Evolutionary conservation across 2,888 invertebrate genomes (phyloP).

Genomic region (Epirrita christyi): DNA sequence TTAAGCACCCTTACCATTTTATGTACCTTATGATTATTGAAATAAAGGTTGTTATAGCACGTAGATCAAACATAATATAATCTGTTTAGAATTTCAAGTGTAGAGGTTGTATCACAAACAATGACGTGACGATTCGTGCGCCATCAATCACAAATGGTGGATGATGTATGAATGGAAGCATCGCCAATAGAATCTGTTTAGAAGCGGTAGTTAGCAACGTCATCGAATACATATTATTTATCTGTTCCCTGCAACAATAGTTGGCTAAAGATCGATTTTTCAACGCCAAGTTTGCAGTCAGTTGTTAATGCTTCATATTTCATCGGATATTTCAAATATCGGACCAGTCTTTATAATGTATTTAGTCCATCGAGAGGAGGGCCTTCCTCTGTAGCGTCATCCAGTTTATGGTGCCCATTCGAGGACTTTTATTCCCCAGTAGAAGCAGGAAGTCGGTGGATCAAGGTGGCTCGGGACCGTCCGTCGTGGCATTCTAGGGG

Average conservation of each 20-base stretch:
- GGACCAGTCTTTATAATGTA: not conserved
- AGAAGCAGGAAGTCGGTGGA: no score
- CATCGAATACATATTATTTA: slow-evolving; percentile 26
- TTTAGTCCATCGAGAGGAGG: no score
- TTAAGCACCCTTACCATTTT: slow-evolving; percentile 5
- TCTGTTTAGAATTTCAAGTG: slow-evolving; percentile 20
- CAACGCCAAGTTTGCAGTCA: not conserved
- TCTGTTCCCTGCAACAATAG: slow-evolving; percentile 14
- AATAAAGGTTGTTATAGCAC: slow-evolving; percentile 15
- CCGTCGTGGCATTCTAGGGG: no score
- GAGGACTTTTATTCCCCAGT: no score
- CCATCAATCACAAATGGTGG: slow-evolving; percentile 54
- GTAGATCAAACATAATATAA: not conserved
- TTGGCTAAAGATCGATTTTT: not conserved
- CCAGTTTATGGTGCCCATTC: no score
- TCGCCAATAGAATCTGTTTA: slow-evolving; percentile 44
- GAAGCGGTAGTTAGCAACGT: slow-evolving; percentile 29
- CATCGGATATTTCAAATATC: not conserved
- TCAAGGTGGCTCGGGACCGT: no score
- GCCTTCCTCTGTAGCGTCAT: no score
- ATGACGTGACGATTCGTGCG: slow-evolving; percentile 50
- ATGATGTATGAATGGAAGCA: slow-evolving; percentile 51
- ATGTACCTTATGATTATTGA: slow-evolving; percentile 9
- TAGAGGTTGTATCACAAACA: slow-evolving; percentile 47
- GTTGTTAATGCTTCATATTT: not conserved